Evolutionary conservation across 2,797 vertebrate genomes (phyloP), one percentile per base, ranked within the genome.

Genomic region (Rhinogobio ventralis): DNA sequence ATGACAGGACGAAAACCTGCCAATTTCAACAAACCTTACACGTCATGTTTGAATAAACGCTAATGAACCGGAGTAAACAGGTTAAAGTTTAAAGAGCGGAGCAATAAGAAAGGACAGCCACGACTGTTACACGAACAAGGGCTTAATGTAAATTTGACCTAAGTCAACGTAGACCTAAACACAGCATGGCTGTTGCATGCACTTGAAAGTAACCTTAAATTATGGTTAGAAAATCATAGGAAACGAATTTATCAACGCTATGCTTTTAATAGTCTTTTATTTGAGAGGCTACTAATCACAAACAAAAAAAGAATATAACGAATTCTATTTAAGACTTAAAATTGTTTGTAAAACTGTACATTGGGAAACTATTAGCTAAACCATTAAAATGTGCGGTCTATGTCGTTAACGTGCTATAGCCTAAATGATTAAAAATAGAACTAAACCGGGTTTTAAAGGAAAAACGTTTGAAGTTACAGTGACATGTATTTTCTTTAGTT

Each of bases 11-110:
- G 23, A 71, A 60, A 76, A 71, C 19, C 33, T 62, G 78, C 51
- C 62, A 80, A 67, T 15, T 53, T n/a, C 71, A 84, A 83, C 46
- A 74, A 68, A 81, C 33, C 33, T 67, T 20, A 73, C 69, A 57
- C 46, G 20, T 15, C 19, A 20, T 53, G 23, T 57, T 67, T 74
- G n/a, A 67, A 64, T 67, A 51, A 72, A 45, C 17, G 10, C 42
- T 39, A 74, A 74, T 46, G 33, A 66, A 30, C 19, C 17, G 20
- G 33, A 36, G 45, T 51, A 25, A 74, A 80, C 13, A 28, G 30
- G 23, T n/a, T 30, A 3, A 45, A 23, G 51, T n/a, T 69, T 49
- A 23, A 46, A 1, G 1, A 72, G 45, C n/a, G 11, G 45, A 19
- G 25, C 42, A 13, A 36, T 13, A 81, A 42, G 28, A 45, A 51